Base-by-base conservation (phyloP, 1,140 invertebrate species). In the Stenopsyche tienmushanensis region DNA sequence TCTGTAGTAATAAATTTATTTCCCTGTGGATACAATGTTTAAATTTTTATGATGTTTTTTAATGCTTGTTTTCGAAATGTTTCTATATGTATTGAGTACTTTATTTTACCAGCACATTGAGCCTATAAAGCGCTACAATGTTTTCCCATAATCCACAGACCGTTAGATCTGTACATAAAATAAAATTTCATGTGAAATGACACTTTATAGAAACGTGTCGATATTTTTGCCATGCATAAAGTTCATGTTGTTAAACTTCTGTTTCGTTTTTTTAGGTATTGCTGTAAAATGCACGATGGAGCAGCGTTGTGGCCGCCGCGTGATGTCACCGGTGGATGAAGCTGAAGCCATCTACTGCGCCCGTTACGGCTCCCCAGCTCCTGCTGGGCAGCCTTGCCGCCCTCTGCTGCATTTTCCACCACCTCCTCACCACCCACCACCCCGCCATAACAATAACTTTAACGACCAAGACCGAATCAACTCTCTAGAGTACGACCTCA, bases 301-400 rank as follows among this genome's bases (percentile, higher is more conserved):
- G 39, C 68, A 66, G 64, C 68, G 68, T 24, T 70, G 68, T 42
- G 68, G 68, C 21, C 68, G 68, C 55, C 68, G 68, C 64, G 68
- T 70, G 17, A 70, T 70, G 68, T 70, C 68, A 21, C 68, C 68
- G 21, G 68, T 70, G 47, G 68, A 70, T 44, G 68, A 70, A 39
- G 68, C 68, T 50, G 68, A 70, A 24, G 68, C 68, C 24, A 59
- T 65, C 21, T 70, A 70, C 29, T 66, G 68, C 50, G 64, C 50
- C 23, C 53, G 65, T 5, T 66, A 70, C 50, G 59, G 49, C 5
- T 53, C 64, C 17, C 50, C 57, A 17, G 63, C 57, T 9, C 68
- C 54, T 7, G 54, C 45, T 17, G 23, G 44, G 20, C 60, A 64
- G 25, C 39, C 67, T 23, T 64, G 64, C 44, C 52, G 60, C 23